Conservation (phyloP, 1,140 invertebrate genomes). For the Colletes gigas region DNA sequence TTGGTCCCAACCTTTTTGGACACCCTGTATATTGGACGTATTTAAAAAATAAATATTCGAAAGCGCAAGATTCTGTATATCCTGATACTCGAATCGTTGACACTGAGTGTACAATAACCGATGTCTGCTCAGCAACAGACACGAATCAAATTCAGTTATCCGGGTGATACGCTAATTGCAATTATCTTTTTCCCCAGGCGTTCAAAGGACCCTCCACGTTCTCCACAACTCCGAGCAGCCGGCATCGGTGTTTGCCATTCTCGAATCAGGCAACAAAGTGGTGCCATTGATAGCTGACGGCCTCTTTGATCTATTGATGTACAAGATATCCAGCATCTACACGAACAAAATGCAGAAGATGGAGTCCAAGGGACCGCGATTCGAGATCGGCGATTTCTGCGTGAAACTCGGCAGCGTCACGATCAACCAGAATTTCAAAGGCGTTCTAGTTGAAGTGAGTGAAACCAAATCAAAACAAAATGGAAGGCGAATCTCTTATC, state of each 20-base stretch:
- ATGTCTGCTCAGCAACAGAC: too few species aligned
- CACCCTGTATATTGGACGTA: too few species aligned
- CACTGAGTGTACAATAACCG: too few species aligned
- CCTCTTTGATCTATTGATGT: constrained; percentile 94
- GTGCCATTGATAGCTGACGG: constrained; percentile 94
- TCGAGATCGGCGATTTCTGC: constrained; percentile 96
- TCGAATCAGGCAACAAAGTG: constrained; percentile 92
- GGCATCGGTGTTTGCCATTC: constrained; percentile 94
- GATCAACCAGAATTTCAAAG: constrained; percentile 96
- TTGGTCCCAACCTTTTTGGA: too few species aligned
- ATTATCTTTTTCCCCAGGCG: constrained; percentile 69
- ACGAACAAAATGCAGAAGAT: constrained; percentile 92
- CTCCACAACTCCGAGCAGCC: constrained; percentile 98
- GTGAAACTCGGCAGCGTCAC: constrained; percentile 96
- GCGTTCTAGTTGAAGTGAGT: constrained; percentile 93
- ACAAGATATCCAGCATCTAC: constrained; percentile 93
- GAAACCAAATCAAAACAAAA: not conserved
- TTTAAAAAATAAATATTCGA: too few species aligned
- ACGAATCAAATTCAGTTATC: too few species aligned
- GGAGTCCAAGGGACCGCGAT: constrained; percentile 95
- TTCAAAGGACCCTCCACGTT: constrained; percentile 92
- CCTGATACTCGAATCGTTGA: too few species aligned
- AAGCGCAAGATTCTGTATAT: too few species aligned
- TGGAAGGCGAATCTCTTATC: too few species aligned
- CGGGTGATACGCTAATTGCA: not conserved